These are phyloP conservation scores for Selenia dentaria DNA, from an alignment of 2,888 invertebrate species.

Conservation along the genomic window DNA sequence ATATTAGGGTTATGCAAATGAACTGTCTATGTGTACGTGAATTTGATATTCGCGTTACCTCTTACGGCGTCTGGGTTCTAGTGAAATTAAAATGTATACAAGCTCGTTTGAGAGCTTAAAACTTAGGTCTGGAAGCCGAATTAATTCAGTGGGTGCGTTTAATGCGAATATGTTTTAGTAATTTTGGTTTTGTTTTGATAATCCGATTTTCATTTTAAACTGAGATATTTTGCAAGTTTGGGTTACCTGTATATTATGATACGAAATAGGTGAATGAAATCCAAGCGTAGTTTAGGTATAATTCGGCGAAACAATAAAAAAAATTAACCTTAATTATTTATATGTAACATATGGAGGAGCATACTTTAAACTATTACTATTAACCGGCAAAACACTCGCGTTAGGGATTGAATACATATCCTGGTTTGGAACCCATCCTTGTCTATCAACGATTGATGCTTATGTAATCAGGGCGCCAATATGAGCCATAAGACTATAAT, in stretches of 20 bases:
- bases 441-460: no score
- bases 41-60: conserved; percentile 40
- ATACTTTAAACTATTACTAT: no score
- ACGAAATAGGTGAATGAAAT: no score
- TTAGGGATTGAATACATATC: no score
- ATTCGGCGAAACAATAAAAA: no score
- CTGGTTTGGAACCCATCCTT: no score
- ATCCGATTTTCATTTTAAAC: conserved; percentile 24
- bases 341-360: no score
- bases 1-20: conserved; percentile 60
- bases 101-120: conserved; percentile 20
- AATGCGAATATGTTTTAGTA: conserved; percentile 26
- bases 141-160: conserved; percentile 25
- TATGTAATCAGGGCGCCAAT: no score
- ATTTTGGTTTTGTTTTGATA: conserved; percentile 25
- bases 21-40: conserved; percentile 45
- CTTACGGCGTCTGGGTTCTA: conserved; percentile 11
- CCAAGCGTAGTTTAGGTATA: no score
- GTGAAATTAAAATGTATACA: conserved; percentile 22
- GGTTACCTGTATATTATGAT: background rate
- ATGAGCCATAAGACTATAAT: no score
- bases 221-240: conserved; percentile 13
- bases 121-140: conserved; percentile 22
- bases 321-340: no score
- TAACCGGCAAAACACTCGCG: no score